These are phyloP conservation scores for Enteromius viviparus DNA, from an alignment of 2,797 vertebrate species.

Conservation along the genomic window DNA sequence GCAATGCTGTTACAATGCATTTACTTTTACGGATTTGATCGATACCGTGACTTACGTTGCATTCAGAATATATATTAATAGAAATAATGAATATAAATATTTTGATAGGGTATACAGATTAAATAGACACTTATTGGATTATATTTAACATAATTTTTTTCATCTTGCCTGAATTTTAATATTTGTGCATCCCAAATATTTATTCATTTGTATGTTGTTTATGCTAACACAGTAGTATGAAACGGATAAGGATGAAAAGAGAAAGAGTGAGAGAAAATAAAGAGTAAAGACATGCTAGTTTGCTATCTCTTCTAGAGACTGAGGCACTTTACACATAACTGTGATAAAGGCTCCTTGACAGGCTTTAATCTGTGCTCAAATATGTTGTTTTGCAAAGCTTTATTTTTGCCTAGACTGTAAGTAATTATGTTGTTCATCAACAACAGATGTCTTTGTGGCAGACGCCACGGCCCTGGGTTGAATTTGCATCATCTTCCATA, in stretches of 20 bases:
- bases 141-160: too few species aligned
- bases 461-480: slow-evolving; percentile 29
- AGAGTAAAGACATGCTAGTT: background rate
- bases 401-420: slow-evolving; percentile 39
- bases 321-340: slow-evolving; percentile 8
- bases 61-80: background rate
- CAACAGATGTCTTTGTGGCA: slow-evolving; percentile 42
- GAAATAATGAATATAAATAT: background rate
- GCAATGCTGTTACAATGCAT: background rate
- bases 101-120: background rate
- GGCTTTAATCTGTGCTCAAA: slow-evolving; percentile 31
- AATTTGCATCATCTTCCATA: slow-evolving; percentile 28
- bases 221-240: background rate
- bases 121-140: background rate
- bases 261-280: background rate
- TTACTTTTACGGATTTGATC: background rate
- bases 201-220: background rate
- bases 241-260: slow-evolving; percentile 4
- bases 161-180: background rate
- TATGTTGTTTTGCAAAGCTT: slow-evolving; percentile 40
- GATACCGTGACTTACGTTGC: background rate
- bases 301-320: background rate
- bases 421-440: slow-evolving; percentile 50
- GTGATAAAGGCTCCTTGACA: slow-evolving; percentile 7
- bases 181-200: background rate